Base-by-base conservation (phyloP, 1,140 invertebrate species). In the Acromyrmex echinatior region DNA sequence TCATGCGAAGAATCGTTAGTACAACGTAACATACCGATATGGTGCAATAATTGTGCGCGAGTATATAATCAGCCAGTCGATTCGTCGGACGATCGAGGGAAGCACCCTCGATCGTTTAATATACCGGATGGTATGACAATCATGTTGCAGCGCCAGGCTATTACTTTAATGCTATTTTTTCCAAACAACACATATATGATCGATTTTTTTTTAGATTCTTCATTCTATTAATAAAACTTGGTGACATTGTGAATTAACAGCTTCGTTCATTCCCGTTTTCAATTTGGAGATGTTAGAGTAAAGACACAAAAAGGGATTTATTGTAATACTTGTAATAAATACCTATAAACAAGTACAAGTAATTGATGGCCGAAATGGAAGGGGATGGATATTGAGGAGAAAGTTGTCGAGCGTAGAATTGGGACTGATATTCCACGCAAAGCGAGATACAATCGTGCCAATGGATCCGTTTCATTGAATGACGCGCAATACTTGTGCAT, bases 381-480 rank as follows among this genome's bases (percentile, higher is more conserved):
- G 1, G 39, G 60, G 2, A 70, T 62, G 14, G 7, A 62, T 31
- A 76, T 62, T 2, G 16, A 56, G 21, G 31, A 71, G 51, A 81
- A 53, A 70, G 49, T 70, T n/a, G 18, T 62, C 60, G n/a, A 35
- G 14, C 25, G 56, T 21, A 25, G 7, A 60, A 74, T 60, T 66
- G 79, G 53, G 66, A 71, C 3, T 39, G 53, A 84, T 39, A 39
- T 62, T 84, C 39, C 45, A 35, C 12, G 70, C 70, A 51, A 84
- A 62, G 58, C 31, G 45, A 82, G 21, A 60, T 65, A 70, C 12
- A 86, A 86, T 73, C 58, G 56, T 86, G 86, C 77, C 66, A 82
- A 78, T 86, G 78, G 86, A 58, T 63, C 65, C 84, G 76, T 81
- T 86, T 86, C 65, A 71, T 86, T 78, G 78, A 86, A 51, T 70